Evolutionary conservation across 1,140 invertebrate species (phyloP).

Genomic region (Sarcophaga peregrina): DNA sequence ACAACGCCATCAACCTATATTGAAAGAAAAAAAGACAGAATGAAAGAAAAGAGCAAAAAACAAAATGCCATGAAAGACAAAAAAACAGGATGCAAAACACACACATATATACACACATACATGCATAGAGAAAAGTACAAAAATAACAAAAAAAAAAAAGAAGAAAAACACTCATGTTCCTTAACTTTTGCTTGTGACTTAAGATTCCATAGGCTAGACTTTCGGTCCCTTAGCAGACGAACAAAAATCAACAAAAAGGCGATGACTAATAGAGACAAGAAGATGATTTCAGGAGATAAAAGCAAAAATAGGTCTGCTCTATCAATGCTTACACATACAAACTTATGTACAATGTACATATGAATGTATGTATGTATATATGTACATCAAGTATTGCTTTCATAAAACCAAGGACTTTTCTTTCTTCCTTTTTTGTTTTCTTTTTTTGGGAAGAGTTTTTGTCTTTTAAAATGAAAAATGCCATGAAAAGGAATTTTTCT

Average conservation of each 20-base stretch:
- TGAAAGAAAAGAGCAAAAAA: slow-evolving; percentile 31
- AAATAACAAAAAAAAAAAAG: not conserved
- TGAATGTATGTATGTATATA: not conserved
- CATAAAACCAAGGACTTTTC: not conserved
- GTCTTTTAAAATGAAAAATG: not conserved
- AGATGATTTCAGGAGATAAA: not conserved
- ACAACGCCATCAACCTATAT: slow-evolving; percentile 67
- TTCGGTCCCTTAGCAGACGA: not conserved
- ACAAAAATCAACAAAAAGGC: not conserved
- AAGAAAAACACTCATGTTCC: not conserved
- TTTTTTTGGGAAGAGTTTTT: not conserved
- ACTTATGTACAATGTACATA: too few relatives aligned
- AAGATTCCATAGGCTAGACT: too few relatives aligned
- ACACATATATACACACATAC: not conserved
- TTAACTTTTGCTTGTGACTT: not conserved
- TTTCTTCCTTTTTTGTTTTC: not conserved
- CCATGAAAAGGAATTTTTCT: not conserved
- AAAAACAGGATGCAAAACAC: slow-evolving; percentile 2
- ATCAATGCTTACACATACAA: too few relatives aligned
- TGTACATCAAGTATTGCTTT: not conserved
- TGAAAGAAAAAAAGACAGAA: slow-evolving; percentile 51
- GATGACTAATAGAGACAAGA: slow-evolving; percentile 40
- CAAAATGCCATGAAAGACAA: not conserved
- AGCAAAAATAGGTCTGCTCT: not conserved
- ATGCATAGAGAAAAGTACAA: not conserved